Percentiles rank a stretch among this genome's conserved stretches.
Conservation (phyloP, 2,113 vertebrate genomes). For the Chionis minor region DNA sequence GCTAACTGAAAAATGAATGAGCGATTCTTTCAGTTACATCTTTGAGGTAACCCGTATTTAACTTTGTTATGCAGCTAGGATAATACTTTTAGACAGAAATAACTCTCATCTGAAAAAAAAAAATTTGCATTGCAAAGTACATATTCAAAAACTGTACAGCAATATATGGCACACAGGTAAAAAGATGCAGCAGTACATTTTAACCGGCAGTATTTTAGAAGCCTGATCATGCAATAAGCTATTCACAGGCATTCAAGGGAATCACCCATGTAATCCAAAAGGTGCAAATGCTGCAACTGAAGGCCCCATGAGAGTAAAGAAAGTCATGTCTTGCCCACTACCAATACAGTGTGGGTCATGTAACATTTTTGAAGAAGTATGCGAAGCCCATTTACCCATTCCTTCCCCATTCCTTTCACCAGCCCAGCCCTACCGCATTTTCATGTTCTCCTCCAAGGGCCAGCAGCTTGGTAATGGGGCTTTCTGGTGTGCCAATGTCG, state of each 20-base stretch:
- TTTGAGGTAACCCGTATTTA: not conserved
- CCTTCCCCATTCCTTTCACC: not conserved
- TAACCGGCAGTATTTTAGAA: not conserved
- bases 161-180: not conserved
- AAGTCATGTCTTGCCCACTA: not conserved
- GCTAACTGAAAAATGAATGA: slow-evolving; percentile 18
- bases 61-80: not conserved
- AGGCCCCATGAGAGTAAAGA: not conserved
- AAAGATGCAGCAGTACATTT: not conserved
- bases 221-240: not conserved
- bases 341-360: not conserved
- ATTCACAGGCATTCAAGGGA: not conserved
- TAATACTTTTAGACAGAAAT: not conserved
- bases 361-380: accelerated
- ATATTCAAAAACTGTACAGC: not conserved
- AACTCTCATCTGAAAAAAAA: not conserved
- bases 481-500: slow-evolving; percentile 73
- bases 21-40: not conserved
- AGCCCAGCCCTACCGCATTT: slow-evolving; percentile 74
- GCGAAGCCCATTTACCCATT: not conserved
- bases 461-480: slow-evolving; percentile 80
- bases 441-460: slow-evolving; percentile 78
- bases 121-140: not conserved
- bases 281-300: not conserved
- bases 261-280: not conserved